phyloP scores from a whole-genome alignment of 92 coral and sea anemone genomes.

The Epizoanthus scotinus region DNA sequence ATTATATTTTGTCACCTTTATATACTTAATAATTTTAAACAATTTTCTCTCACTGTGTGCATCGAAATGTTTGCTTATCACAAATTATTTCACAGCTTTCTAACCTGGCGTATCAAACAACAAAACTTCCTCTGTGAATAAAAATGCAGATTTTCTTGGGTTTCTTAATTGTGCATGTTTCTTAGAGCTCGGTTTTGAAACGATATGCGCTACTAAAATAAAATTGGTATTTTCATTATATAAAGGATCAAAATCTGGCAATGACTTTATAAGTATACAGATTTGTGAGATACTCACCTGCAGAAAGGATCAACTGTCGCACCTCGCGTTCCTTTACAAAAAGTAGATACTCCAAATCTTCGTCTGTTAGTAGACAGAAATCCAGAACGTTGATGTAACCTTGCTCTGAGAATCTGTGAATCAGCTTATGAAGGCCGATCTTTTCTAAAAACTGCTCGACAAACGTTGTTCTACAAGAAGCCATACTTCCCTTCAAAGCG shows the following conservation, averaged over 20 bases:
- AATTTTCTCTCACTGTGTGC: not conserved
- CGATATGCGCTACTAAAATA: not conserved
- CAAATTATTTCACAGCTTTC: too few relatives aligned
- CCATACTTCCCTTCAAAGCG: slow-evolving; percentile 19
- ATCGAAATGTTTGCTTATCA: not conserved
- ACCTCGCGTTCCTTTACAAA: slow-evolving; percentile 36
- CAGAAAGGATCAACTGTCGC: slow-evolving; percentile 52
- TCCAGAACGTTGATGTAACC: slow-evolving; percentile 61
- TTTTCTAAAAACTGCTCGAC: slow-evolving; percentile 43
- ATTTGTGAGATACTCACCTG: slow-evolving; percentile 57
- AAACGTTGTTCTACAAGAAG: slow-evolving; percentile 19
- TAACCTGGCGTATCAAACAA: too few relatives aligned
- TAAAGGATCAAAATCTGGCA: not conserved
- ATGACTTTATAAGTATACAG: too few relatives aligned
- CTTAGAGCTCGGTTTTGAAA: too few relatives aligned
- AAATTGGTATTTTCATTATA: not conserved
- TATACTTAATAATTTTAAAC: not conserved
- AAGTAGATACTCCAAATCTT: slow-evolving; percentile 54
- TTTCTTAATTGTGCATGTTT: too few relatives aligned
- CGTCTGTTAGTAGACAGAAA: slow-evolving; percentile 26
- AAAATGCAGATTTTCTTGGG: too few relatives aligned
- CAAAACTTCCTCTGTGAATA: too few relatives aligned
- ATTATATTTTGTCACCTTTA: not conserved
- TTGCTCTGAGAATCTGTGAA: slow-evolving; percentile 42
- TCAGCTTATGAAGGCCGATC: slow-evolving; percentile 42